Evolutionary conservation across 2,888 invertebrate species (phyloP).

Genomic region (Pammene fasciana): DNA sequence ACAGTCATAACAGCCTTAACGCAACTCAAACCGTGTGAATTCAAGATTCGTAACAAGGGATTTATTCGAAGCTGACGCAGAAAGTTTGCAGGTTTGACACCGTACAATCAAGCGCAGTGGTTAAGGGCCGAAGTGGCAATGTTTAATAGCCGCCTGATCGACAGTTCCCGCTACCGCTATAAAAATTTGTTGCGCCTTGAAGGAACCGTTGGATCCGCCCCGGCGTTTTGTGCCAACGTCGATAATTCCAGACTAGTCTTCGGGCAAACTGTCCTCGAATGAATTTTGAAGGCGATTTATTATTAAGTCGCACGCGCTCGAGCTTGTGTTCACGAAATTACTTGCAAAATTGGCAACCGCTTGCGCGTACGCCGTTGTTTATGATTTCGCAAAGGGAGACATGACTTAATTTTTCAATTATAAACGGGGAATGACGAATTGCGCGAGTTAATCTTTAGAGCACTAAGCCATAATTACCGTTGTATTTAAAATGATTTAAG

Average conservation of each 20-base stretch:
- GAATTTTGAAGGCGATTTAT: conserved; percentile 77
- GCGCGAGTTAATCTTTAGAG: conserved; percentile 57
- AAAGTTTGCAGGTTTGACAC: conserved; percentile 29
- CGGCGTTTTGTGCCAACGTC: conserved; percentile 68
- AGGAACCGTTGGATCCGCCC: conserved; percentile 75
- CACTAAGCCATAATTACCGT: conserved; percentile 28
- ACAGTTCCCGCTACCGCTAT: conserved; percentile 68
- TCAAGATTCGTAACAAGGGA: conserved; percentile 47
- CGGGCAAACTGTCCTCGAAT: conserved; percentile 65
- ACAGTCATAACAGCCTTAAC: conserved; percentile 39
- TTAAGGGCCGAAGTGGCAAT: conserved; percentile 56
- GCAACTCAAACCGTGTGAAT: conserved; percentile 30
- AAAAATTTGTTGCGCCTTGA: conserved; percentile 63
- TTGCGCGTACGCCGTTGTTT: conserved; percentile 68
- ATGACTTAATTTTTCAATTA: conserved; percentile 73
- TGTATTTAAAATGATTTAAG: conserved; percentile 28
- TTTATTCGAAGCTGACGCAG: conserved; percentile 46
- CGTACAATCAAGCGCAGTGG: conserved; percentile 50
- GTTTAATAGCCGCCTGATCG: conserved; percentile 70
- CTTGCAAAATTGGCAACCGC: conserved; percentile 77
- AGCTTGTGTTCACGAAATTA: conserved; percentile 77
- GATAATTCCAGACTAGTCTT: conserved; percentile 74
- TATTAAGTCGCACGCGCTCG: conserved; percentile 74
- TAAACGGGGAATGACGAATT: conserved; percentile 67
- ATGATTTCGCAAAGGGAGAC: conserved; percentile 68